Conservation (phyloP, 2,888 invertebrate species). For the Pimpla rufipes region DNA sequence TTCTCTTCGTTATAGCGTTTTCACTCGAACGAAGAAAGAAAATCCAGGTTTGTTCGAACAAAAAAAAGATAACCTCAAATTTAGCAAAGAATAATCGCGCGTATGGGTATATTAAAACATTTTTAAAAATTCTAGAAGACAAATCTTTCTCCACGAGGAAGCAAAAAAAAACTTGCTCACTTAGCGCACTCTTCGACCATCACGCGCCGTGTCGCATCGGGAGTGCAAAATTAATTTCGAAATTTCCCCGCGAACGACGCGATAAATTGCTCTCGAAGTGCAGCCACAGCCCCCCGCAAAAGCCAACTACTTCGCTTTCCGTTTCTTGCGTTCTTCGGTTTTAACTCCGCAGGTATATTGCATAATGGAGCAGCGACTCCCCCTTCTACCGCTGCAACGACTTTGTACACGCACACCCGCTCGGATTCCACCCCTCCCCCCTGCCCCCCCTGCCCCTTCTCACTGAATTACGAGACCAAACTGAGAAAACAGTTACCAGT, state of each 20-base stretch:
- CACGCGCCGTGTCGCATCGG: no score
- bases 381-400: constrained; percentile 27
- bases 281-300: constrained; percentile 19
- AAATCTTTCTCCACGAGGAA: no score
- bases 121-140: no score
- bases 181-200: no score
- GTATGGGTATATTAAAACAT: no score
- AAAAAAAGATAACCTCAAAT: no score
- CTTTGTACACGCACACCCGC: constrained; percentile 37
- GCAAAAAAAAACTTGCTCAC: background rate
- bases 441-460: constrained; percentile 6
- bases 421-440: constrained; percentile 3
- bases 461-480: constrained; percentile 55
- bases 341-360: constrained; percentile 10
- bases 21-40: no score
- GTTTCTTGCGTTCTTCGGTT: constrained; percentile 35
- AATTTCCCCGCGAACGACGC: constrained; percentile 34
- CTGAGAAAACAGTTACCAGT: constrained; percentile 44
- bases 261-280: constrained; percentile 39
- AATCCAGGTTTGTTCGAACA: no score
- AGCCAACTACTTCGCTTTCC: constrained; percentile 54
- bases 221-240: no score
- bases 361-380: background rate
- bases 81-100: no score
- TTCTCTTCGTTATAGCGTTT: no score